A percentile compares a stretch with the other conserved stretches of the same genome.
Evolutionary conservation across 2,888 invertebrate genomes (phyloP).

Genomic region (Psylliodes chrysocephalus): DNA sequence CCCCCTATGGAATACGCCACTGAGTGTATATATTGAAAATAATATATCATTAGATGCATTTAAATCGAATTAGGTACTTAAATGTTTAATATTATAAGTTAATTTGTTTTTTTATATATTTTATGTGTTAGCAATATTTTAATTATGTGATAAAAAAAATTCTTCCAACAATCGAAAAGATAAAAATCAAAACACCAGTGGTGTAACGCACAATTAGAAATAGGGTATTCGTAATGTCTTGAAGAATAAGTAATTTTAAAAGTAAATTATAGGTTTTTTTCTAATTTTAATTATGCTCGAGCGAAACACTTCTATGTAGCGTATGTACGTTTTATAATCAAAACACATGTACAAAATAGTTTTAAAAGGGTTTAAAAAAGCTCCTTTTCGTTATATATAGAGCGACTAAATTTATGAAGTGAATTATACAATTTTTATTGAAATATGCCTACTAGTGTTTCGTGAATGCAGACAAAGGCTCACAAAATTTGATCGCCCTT

Average conservation of each 20-base stretch:
- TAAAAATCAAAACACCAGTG: slow-evolving; percentile 26
- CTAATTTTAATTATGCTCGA: not conserved
- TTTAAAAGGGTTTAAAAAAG: no score
- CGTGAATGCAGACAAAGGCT: no score
- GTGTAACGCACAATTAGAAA: slow-evolving; percentile 30
- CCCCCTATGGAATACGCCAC: slow-evolving; percentile 19
- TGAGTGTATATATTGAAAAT: slow-evolving; percentile 14
- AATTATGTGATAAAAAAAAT: slow-evolving; percentile 17
- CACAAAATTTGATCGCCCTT: no score
- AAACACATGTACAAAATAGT: no score
- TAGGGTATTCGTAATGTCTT: slow-evolving; percentile 18
- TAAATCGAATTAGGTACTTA: not conserved
- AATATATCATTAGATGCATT: slow-evolving; percentile 19
- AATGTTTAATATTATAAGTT: slow-evolving; percentile 20
- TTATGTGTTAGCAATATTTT: slow-evolving; percentile 26
- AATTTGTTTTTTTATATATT: slow-evolving; percentile 23
- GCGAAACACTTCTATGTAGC: not conserved
- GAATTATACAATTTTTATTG: no score
- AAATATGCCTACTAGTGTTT: no score
- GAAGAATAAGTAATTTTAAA: slow-evolving; percentile 10
- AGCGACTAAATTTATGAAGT: no score
- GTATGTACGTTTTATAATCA: not conserved
- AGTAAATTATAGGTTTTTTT: slow-evolving; percentile 3
- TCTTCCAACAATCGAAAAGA: slow-evolving; percentile 15
- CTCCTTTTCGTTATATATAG: no score